These are phyloP conservation scores for Pseudomugil gertrudae DNA, from an alignment of 2,797 vertebrate genomes.

Conservation along the genomic window DNA sequence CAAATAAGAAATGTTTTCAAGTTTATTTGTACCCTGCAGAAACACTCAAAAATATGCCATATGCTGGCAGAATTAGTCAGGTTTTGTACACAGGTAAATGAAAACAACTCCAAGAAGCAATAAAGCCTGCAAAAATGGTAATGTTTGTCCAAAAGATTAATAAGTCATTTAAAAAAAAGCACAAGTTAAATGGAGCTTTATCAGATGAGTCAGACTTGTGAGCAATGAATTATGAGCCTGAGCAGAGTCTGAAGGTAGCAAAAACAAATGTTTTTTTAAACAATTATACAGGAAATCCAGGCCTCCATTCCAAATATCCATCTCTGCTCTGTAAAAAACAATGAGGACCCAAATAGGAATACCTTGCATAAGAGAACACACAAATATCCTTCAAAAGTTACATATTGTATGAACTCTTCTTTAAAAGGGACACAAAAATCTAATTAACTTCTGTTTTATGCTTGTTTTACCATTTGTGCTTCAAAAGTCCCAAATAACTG, in stretches of 20 bases:
- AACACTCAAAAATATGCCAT: not conserved
- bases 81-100: not conserved
- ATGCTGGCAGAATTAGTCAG: not conserved
- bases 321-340: conserved; percentile 11
- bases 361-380: not conserved
- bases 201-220: not conserved
- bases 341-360: not conserved
- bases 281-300: not conserved
- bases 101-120: not conserved
- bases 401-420: not conserved
- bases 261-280: not conserved
- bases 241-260: not conserved
- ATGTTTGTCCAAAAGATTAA: not conserved
- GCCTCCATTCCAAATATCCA: conserved; percentile 12
- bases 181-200: not conserved
- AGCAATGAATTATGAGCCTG: not conserved
- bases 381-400: not conserved
- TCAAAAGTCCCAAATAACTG: not conserved
- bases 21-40: not conserved
- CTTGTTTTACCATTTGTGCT: conserved; percentile 2
- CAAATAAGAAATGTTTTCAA: not conserved
- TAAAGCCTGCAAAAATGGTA: not conserved
- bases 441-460: conserved; percentile 5
- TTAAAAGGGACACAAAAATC: not conserved
- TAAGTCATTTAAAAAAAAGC: not conserved